These are phyloP conservation scores for Passerina amoena DNA, from an alignment of 2,113 vertebrate species.

Conservation along the genomic window DNA sequence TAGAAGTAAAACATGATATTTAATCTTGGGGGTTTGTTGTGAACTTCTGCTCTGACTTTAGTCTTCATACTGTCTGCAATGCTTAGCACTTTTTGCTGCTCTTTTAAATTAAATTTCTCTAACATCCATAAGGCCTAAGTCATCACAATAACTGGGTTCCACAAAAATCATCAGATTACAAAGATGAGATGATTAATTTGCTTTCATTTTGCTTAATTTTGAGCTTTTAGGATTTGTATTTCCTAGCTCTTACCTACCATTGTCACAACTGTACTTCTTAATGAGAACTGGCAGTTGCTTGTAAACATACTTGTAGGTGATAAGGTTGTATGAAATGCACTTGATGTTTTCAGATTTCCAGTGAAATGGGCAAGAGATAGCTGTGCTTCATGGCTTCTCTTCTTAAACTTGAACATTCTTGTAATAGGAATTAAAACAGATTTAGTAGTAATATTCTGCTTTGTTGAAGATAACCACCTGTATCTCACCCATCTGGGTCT, in stretches of 20 bases:
- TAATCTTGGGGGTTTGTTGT: background rate
- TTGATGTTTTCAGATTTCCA: background rate
- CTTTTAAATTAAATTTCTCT: background rate
- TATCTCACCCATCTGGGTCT: background rate
- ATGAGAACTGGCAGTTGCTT: background rate
- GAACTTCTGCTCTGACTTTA: background rate
- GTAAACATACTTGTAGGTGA: background rate
- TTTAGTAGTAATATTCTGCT: background rate
- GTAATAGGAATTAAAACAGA: background rate
- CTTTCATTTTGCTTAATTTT: background rate
- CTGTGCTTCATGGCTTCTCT: background rate
- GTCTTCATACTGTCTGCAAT: background rate
- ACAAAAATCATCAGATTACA: background rate
- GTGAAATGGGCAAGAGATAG: background rate
- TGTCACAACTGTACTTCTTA: background rate
- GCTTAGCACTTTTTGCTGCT: background rate
- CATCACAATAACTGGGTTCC: accelerated
- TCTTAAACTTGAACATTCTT: background rate
- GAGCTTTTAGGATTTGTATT: background rate
- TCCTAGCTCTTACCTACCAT: background rate
- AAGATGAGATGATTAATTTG: background rate
- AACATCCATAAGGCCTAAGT: background rate
- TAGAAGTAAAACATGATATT: background rate
- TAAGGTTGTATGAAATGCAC: background rate
- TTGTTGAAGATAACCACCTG: background rate